Evolutionary conservation across 1,140 invertebrate species (phyloP), one percentile per base, ranked within the genome.

Genomic region (Chrysopa pallens): DNA sequence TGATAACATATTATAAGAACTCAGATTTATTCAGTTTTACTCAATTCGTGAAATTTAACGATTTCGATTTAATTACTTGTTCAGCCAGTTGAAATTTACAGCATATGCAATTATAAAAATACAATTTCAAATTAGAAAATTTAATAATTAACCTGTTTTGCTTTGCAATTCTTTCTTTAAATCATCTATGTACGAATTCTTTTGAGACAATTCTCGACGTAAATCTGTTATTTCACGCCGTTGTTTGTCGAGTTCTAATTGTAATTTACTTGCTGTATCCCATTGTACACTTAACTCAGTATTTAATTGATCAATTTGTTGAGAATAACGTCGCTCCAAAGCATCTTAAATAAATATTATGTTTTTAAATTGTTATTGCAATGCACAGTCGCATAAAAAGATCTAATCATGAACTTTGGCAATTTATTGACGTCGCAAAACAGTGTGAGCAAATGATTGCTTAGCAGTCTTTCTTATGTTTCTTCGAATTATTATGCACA

Each of bases 201-300:
- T 82, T 59, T 80, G 77, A 6, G 72, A 67, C 11, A 84, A 50
- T 48, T 85, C 81, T 17, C 81, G 64, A 50, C 78, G 74, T 5
- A 84, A 52, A 45, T 88, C 81, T 6, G 66, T 65, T 53, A 84
- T 78, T 48, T 80, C 73, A 13, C 82, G 68, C 40, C 76, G 70
- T 47, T 83, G 78, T 36, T 80, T 77, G 44, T 87, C 84, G 33
- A 84, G 54, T 46, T 86, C 83, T 48, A 86, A 47, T 59, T 82
- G 73, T 1, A 83, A 62, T 53, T 82, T 82, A 37, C 76, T 74
- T 0, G 78, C 73, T n/a, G 72, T 72, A 50, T 87, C 82, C 71
- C 80, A 84, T 52, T 86, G 80, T 6, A 72, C 71, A 1, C 75
- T 76, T n/a, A 84, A 62, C 52, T 86, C 83, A 13, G 74, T 71